Evolutionary conservation across 2,888 invertebrate species (phyloP).

Genomic region (Heterodera filipjevi): DNA sequence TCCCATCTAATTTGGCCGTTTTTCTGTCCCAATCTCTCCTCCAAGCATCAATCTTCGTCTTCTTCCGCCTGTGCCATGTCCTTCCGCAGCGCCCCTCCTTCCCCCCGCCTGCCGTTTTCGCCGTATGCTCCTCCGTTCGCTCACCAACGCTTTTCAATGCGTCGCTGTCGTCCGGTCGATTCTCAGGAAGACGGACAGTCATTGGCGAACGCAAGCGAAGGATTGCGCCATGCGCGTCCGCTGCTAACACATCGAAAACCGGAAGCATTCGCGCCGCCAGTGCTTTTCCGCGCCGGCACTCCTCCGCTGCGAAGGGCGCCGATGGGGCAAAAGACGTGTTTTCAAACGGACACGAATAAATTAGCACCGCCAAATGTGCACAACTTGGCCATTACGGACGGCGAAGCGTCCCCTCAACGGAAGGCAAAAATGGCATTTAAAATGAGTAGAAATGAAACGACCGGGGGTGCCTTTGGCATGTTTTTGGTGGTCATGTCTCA

Average conservation of each 20-base stretch:
- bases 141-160: background rate
- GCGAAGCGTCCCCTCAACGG: slow-evolving; percentile 35
- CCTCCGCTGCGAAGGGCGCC: slow-evolving; percentile 33
- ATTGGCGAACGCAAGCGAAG: background rate
- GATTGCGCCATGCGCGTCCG: background rate
- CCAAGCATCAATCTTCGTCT: background rate
- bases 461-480: background rate
- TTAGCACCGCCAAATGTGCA: slow-evolving; percentile 32
- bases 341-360: slow-evolving; percentile 28
- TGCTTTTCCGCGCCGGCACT: slow-evolving; percentile 32
- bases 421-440: background rate
- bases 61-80: background rate
- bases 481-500: background rate
- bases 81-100: background rate
- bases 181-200: slow-evolving; percentile 15
- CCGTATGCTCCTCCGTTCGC: background rate
- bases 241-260: background rate
- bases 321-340: background rate
- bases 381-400: slow-evolving; percentile 29
- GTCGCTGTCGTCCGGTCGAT: background rate
- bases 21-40: background rate
- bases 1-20: background rate
- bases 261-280: slow-evolving; percentile 19
- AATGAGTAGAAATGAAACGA: background rate
- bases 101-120: background rate